phyloP scores from a whole-genome alignment of 2,888 invertebrate genomes.

The Scaptomyza tumidula region DNA sequence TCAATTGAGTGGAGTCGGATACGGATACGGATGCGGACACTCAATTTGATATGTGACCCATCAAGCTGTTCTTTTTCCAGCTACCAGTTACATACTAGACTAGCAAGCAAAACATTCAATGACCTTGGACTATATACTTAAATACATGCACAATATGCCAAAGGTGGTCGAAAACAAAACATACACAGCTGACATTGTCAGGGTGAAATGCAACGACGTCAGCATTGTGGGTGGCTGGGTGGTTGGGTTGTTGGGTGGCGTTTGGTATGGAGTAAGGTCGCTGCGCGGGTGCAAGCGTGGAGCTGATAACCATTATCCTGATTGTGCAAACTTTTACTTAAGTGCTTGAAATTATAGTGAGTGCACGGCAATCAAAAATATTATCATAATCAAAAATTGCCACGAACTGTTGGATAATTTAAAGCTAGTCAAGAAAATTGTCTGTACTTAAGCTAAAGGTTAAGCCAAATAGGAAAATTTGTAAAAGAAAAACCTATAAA shows the following conservation, averaged over 20 bases:
- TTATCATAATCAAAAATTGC: background rate
- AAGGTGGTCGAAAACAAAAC: slow-evolving; percentile 36
- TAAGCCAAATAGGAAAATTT: background rate
- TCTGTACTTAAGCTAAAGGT: background rate
- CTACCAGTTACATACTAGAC: slow-evolving; percentile 10
- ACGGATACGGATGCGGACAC: background rate
- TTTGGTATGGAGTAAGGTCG: background rate
- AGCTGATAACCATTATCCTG: background rate
- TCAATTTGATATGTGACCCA: slow-evolving; percentile 11
- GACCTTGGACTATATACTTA: slow-evolving; percentile 73
- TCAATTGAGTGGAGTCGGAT: background rate
- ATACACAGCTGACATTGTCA: slow-evolving; percentile 32
- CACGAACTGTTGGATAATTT: background rate
- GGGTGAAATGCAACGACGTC: slow-evolving; percentile 61
- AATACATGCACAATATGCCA: slow-evolving; percentile 27
- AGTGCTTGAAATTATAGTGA: slow-evolving; percentile 3
- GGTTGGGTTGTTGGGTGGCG: background rate
- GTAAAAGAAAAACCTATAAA: background rate
- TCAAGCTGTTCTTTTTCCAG: slow-evolving; percentile 18
- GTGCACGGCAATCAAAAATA: background rate
- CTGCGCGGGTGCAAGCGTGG: background rate
- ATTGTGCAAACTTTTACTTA: slow-evolving; percentile 7
- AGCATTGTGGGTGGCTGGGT: slow-evolving; percentile 42
- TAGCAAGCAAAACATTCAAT: slow-evolving; percentile 37
- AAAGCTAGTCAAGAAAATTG: background rate